Percentiles rank a stretch among this genome's conserved stretches.
Conservation (phyloP, 2,888 invertebrate genomes). For the Nomada fabriciana region DNA sequence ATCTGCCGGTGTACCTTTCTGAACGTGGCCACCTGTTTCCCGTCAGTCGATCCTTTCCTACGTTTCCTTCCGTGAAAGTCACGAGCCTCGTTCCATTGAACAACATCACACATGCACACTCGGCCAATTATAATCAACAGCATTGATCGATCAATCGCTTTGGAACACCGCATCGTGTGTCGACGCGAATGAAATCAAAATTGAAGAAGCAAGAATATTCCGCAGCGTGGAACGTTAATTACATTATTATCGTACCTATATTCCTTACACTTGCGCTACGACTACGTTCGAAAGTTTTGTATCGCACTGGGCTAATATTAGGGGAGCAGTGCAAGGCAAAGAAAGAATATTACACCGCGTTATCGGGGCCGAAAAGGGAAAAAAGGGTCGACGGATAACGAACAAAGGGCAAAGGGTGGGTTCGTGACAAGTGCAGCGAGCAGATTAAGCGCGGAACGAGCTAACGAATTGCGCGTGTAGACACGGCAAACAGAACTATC, state of each 20-base stretch:
- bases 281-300: too few species aligned
- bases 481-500: slow-evolving; percentile 69
- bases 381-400: slow-evolving; percentile 7
- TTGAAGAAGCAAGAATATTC: background rate
- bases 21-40: slow-evolving; percentile 55
- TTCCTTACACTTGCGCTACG: too few species aligned
- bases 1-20: slow-evolving; percentile 53
- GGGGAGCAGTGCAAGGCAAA: background rate
- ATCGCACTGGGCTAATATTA: background rate
- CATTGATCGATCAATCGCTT: background rate
- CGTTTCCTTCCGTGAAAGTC: slow-evolving; percentile 22
- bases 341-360: slow-evolving; percentile 16
- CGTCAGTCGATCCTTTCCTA: slow-evolving; percentile 38
- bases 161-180: background rate
- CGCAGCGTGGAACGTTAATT: background rate
- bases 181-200: background rate
- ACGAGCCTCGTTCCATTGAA: background rate
- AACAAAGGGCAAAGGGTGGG: slow-evolving; percentile 5
- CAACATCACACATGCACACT: background rate
- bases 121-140: too few species aligned
- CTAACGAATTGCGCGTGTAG: slow-evolving; percentile 51
- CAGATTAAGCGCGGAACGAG: slow-evolving; percentile 36
- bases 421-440: slow-evolving; percentile 48
- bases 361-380: slow-evolving; percentile 2
- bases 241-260: too few species aligned